A percentile compares a stretch with the other conserved stretches of the same genome.
Conservation (phyloP, 1,140 invertebrate species). For the Drosophila nebulosa region DNA sequence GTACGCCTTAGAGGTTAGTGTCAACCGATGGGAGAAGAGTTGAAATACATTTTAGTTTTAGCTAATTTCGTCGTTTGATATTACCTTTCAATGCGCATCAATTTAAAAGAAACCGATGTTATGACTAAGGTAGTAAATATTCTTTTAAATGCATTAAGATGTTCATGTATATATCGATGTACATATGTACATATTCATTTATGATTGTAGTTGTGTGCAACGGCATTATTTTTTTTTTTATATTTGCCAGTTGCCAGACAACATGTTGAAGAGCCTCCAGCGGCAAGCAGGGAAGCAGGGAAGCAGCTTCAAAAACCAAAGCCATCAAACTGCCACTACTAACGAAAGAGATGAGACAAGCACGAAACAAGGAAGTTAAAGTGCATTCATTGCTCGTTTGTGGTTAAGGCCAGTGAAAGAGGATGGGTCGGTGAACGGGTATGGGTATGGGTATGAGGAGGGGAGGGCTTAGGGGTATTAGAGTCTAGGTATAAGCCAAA, state of each 20-base stretch:
- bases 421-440: neutral
- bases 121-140: too few species aligned
- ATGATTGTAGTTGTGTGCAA: neutral
- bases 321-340: conserved; percentile 72
- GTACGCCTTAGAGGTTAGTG: too few species aligned
- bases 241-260: conserved; percentile 20
- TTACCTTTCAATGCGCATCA: too few species aligned
- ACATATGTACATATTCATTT: neutral
- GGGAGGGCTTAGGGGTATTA: conserved; percentile 30
- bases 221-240: neutral
- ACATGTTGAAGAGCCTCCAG: conserved; percentile 13
- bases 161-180: neutral
- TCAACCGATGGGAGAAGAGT: too few species aligned
- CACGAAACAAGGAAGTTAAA: conserved; percentile 74
- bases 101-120: too few species aligned
- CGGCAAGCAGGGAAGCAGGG: neutral
- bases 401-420: conserved; percentile 6
- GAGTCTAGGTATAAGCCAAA: conserved; percentile 31
- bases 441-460: neutral
- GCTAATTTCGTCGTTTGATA: too few species aligned
- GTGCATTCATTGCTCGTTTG: conserved; percentile 48
- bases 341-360: conserved; percentile 57
- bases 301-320: conserved; percentile 52
- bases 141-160: too few species aligned
- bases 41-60: too few species aligned